Evolutionary conservation across 2,797 vertebrate genomes (phyloP).

Genomic region (Sebastes melanostomus): DNA sequence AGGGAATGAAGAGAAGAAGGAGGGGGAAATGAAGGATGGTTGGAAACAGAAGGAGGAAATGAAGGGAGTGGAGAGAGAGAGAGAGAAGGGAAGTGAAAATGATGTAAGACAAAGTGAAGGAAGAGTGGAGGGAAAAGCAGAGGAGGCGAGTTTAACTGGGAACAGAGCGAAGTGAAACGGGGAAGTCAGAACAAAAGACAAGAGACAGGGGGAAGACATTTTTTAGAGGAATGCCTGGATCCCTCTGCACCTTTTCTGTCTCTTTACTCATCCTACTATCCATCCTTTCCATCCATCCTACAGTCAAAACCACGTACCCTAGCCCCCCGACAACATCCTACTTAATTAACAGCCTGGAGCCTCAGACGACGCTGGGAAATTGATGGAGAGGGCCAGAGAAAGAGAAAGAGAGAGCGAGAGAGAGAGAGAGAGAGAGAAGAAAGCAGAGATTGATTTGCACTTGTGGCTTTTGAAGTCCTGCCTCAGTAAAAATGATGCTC

Average conservation of each 20-base stretch:
- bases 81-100: slow-evolving; percentile 3
- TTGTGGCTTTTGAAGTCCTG: slow-evolving; percentile 52
- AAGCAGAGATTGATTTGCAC: slow-evolving; percentile 46
- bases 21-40: neutral
- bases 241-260: slow-evolving; percentile 8
- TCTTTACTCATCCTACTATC: slow-evolving; percentile 19
- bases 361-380: slow-evolving; percentile 56
- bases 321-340: slow-evolving; percentile 62
- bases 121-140: neutral
- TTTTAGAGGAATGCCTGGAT: slow-evolving; percentile 15
- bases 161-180: slow-evolving; percentile 16
- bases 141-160: slow-evolving; percentile 27
- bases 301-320: slow-evolving; percentile 37
- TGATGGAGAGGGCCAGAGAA: slow-evolving; percentile 36
- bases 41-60: neutral
- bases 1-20: neutral
- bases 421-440: slow-evolving; percentile 9
- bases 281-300: slow-evolving; percentile 10
- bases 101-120: neutral
- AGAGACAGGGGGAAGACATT: neutral
- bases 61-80: slow-evolving; percentile 7
- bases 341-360: slow-evolving; percentile 74
- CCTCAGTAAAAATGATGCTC: slow-evolving; percentile 16
- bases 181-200: neutral
- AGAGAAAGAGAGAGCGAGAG: neutral